A percentile compares a stretch with the other conserved stretches of the same genome.
phyloP scores from a whole-genome alignment of 2,797 vertebrate species.

The Hypotaenidia philippensis region DNA sequence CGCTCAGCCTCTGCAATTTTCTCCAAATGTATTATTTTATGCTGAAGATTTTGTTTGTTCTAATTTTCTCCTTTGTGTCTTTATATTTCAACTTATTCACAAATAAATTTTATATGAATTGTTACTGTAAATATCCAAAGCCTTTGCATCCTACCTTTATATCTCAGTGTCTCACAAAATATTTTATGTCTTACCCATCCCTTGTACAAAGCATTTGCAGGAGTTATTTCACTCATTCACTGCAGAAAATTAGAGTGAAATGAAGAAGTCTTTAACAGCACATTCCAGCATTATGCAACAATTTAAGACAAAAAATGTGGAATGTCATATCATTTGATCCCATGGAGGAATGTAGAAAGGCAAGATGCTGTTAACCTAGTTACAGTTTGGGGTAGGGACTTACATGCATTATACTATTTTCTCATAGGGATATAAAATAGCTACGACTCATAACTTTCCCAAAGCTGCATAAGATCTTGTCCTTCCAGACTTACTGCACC shows the following conservation, averaged over 20 bases:
- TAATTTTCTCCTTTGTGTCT: neutral
- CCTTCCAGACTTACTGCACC: neutral
- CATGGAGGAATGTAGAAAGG: neutral
- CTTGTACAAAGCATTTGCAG: neutral
- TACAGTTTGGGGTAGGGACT: neutral
- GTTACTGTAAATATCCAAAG: neutral
- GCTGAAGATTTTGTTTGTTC: neutral
- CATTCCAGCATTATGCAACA: neutral
- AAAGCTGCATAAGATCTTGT: neutral
- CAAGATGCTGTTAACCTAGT: conserved; percentile 17
- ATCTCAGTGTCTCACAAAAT: neutral
- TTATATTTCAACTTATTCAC: neutral
- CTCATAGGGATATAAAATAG: neutral
- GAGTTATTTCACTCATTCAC: neutral
- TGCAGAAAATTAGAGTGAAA: neutral
- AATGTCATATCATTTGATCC: neutral
- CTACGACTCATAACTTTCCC: neutral
- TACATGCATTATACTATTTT: neutral
- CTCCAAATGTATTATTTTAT: neutral
- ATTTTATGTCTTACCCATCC: neutral
- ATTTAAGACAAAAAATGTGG: neutral
- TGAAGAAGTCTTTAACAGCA: neutral
- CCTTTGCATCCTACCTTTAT: neutral
- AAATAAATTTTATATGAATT: neutral
- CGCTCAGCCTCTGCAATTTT: neutral